Evolutionary conservation across 1,140 invertebrate genomes (phyloP), one percentile per base, ranked within the genome.

Genomic region (Drosophila sp.): DNA sequence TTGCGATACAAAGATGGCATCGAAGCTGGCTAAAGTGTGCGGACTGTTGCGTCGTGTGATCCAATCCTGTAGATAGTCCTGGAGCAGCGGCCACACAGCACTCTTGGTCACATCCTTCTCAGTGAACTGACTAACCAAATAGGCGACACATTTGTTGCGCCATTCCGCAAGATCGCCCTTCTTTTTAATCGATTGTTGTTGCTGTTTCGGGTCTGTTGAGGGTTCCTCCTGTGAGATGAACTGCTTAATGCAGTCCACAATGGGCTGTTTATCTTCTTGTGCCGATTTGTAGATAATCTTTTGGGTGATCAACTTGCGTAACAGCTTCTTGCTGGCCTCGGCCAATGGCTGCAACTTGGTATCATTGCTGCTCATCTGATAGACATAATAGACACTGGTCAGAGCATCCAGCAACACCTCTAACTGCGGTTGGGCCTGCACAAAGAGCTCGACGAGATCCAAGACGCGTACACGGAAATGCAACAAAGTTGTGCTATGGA

Each of bases 401-500:
- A 87, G 14, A 0, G 50, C 45, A 14, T 82, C 67, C 25, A 82
- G n/a, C 0, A 87, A 8, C 0, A 59, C 34, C 0, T 74, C 61
- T 36, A 78, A 43, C 2, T 63, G 29, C 0, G 81, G 71, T 11
- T 78, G 69, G 1, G 59, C 40, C 0, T 7, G 48, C 6, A 41
- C 25, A 16, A 76, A 82, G 0, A 76, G 16, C 9, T 86, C 82
- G 0, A 86, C 46, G 6, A 87, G 40, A 36, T 87, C 78, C 0
- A 87, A 25, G 0, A 71, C 75, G 0, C 82, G 75, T 4, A 89
- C 61, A 25, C 82, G 83, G 16, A 87, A 89, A 18, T 87, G 82
- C 21, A 87, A 16, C 18, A 87, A 27, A 2, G 56, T 48, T 4
- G 82, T 87, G 45, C 21, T 66, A 11, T 72, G 51, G 2, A 89